phyloP scores from a whole-genome alignment of 1,140 invertebrate species.

The Acromyrmex charruanus region DNA sequence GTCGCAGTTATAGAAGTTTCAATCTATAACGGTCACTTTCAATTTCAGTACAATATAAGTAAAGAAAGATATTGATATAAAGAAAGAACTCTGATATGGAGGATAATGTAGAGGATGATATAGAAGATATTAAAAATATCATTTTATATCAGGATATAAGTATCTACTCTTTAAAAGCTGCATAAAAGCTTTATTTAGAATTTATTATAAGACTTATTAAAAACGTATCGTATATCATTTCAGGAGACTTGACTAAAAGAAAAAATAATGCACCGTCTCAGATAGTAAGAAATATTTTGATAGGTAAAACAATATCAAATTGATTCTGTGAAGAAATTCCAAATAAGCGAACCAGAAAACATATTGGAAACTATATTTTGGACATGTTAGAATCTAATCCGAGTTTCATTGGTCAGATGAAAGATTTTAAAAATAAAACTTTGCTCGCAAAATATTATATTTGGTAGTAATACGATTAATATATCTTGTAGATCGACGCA shows the following conservation, averaged over 20 bases:
- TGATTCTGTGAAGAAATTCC: not conserved
- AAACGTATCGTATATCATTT: too few relatives aligned
- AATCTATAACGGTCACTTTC: not conserved
- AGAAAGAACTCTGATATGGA: not conserved
- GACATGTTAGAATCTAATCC: not conserved
- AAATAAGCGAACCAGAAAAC: not conserved
- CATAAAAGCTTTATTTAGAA: too few relatives aligned
- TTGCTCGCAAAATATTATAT: not conserved
- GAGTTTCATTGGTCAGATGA: not conserved
- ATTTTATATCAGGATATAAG: not conserved
- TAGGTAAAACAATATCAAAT: not conserved
- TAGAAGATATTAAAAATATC: too few relatives aligned
- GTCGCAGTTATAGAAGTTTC: not conserved
- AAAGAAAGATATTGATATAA: not conserved
- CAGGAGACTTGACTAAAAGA: too few relatives aligned
- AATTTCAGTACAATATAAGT: not conserved
- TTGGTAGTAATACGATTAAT: not conserved
- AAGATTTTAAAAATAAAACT: not conserved
- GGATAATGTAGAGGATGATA: not conserved
- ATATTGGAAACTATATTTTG: slow-evolving; percentile 11
- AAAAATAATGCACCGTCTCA: not conserved
- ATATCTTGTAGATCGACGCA: not conserved
- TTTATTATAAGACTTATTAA: too few relatives aligned
- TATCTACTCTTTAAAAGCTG: too few relatives aligned
- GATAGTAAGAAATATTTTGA: not conserved